These are phyloP conservation scores for Marronus borbonicus DNA, from an alignment of 2,888 invertebrate genomes.

Conservation along the genomic window DNA sequence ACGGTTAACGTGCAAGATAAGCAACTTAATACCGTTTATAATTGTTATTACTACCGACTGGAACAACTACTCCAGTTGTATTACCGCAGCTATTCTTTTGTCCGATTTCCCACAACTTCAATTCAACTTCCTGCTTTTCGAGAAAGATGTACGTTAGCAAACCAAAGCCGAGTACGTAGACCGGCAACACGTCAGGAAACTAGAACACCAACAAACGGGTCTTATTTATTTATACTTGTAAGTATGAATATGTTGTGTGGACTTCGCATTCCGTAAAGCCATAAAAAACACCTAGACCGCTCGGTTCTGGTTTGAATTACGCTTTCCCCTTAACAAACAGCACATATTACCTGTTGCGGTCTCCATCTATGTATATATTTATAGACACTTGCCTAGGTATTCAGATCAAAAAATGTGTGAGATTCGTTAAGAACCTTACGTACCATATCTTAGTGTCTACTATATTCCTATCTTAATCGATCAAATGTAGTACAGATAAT, in stretches of 20 bases:
- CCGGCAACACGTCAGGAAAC: constrained; percentile 4
- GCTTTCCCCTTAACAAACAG: constrained; percentile 28
- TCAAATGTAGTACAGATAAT: background rate
- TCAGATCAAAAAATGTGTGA: background rate
- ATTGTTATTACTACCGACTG: background rate
- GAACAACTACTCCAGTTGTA: background rate
- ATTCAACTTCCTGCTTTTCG: constrained; percentile 5
- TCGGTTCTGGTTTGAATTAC: constrained; percentile 18
- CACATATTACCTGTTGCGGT: constrained; percentile 19
- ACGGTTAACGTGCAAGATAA: constrained; percentile 3
- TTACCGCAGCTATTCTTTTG: constrained; percentile 1
- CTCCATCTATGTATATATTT: background rate
- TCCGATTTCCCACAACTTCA: constrained; percentile 3
- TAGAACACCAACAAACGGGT: constrained; percentile 19
- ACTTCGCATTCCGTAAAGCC: constrained; percentile 16
- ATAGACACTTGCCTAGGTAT: constrained; percentile 1
- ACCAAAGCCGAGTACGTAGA: background rate
- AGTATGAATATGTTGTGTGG: constrained; percentile 16
- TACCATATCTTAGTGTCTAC: background rate
- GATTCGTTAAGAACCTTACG: no score
- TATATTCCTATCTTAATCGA: background rate
- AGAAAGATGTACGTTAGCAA: background rate
- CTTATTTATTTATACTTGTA: constrained; percentile 31
- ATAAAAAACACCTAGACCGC: constrained; percentile 21
- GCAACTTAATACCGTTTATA: constrained; percentile 8